Evolutionary conservation across 2,888 invertebrate genomes (phyloP), one percentile per base, ranked within the genome.

Genomic region (Tineola bisselliella): DNA sequence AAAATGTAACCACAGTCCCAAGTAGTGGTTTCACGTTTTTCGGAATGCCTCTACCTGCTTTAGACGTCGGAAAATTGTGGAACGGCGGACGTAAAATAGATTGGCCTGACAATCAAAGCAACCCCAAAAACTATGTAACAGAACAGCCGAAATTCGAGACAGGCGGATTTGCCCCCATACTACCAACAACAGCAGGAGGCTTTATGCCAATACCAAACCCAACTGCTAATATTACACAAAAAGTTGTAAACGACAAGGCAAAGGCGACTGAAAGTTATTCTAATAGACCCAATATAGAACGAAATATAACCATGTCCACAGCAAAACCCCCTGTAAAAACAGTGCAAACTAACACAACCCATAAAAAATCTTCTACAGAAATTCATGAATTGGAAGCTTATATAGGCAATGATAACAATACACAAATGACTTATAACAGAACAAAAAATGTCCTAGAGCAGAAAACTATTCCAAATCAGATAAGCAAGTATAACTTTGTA

Each of bases 11-110:
- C 61, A 74, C 78, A 33, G 86, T 89, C 0, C 89, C 91, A 0
- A 73, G 68, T 1, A 90, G 90, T 63, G 90, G 92, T 0, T 94
- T 94, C 66, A 94, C 95, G 12, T 94, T 95, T 71, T 95, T 95
- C 69, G 95, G 95, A 0, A 91, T 95, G 71, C 95, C 95, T 0
- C 73, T 95, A 62, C 93, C 94, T 0, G 88, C 90, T 44, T 75
- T 95, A 57, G 91, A 91, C 66, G 89, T 94, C 69, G 90, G 91
- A 11, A 91, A 91, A 68, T 78, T 94, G 48, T 88, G 92, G 31
- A 84, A 77, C 58, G 81, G 77, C 33, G 87, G 84, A 0, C 77
- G 87, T 6, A 87, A 86, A 71, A 73, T 84, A 60, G 87, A 87
- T 65, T 84, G 82, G 82, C 70, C 79, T n/a, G 80, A 78, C 18